These are phyloP conservation scores for Pristionchus exspectatus DNA, from an alignment of 2,888 invertebrate genomes.

Conservation along the genomic window DNA sequence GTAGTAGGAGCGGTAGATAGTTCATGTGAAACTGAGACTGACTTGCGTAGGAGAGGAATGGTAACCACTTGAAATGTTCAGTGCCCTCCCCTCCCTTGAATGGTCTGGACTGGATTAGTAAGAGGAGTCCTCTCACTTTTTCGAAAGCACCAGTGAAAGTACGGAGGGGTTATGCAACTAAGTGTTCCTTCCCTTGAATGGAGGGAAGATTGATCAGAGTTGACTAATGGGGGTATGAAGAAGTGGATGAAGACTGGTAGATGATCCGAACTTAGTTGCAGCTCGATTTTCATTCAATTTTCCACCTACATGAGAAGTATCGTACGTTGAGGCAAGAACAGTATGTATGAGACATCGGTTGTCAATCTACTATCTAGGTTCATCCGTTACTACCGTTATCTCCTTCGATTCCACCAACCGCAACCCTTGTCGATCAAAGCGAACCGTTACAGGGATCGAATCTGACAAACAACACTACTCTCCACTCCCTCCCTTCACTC, in stretches of 20 bases:
- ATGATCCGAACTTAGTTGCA: not conserved
- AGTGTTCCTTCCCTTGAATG: slow-evolving; percentile 26
- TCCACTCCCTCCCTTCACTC: too few relatives aligned
- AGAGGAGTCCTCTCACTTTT: slow-evolving; percentile 16
- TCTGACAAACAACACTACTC: too few relatives aligned
- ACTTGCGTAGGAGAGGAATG: slow-evolving; percentile 17
- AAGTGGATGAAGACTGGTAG: not conserved
- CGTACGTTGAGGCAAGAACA: too few relatives aligned
- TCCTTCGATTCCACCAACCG: too few relatives aligned
- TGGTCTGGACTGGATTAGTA: slow-evolving; percentile 31
- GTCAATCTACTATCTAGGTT: too few relatives aligned
- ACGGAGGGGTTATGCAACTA: slow-evolving; percentile 37
- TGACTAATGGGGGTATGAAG: not conserved
- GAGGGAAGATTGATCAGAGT: not conserved
- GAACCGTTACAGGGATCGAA: too few relatives aligned
- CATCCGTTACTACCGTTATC: too few relatives aligned
- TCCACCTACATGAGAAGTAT: too few relatives aligned
- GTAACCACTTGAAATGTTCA: slow-evolving; percentile 39
- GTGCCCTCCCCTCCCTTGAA: not conserved
- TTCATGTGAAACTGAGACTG: slow-evolving; percentile 43
- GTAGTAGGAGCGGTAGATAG: slow-evolving; percentile 4
- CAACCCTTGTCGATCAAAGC: too few relatives aligned
- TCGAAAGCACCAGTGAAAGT: not conserved
- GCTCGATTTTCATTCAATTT: too few relatives aligned
- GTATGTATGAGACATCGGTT: too few relatives aligned